These are phyloP conservation scores for Climacteris rufus DNA, from an alignment of 2,113 vertebrate species.

Conservation along the genomic window DNA sequence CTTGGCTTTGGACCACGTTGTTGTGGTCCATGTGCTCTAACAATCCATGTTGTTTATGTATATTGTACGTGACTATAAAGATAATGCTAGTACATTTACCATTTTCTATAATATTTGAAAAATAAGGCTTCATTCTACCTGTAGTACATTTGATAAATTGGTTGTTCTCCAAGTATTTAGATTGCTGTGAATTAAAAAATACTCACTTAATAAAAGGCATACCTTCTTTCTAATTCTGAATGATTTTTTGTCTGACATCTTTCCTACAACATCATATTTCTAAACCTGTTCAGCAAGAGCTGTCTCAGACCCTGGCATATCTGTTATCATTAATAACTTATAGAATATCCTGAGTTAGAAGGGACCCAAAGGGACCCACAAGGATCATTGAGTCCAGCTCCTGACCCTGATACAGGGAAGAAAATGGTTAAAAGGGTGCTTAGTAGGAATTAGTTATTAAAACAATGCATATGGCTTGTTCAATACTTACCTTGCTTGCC, in stretches of 20 bases:
- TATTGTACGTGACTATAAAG: not conserved
- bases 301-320: not conserved
- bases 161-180: not conserved
- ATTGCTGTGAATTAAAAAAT: not conserved
- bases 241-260: not conserved
- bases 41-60: accelerated
- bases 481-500: no score
- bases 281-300: not conserved
- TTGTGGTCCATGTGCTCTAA: no score
- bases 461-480: no score
- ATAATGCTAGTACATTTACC: no score
- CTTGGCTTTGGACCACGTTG: not conserved
- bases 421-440: no score
- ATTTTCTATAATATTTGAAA: not conserved
- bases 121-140: not conserved
- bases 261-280: not conserved
- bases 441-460: no score
- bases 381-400: not conserved
- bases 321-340: not conserved
- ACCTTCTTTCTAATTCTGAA: not conserved
- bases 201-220: not conserved
- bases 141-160: not conserved
- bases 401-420: no score
- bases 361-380: not conserved
- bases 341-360: not conserved